These are phyloP conservation scores for Astreopora myriophthalma DNA, from an alignment of 64 coral and sea anemone genomes.

Conservation along the genomic window DNA sequence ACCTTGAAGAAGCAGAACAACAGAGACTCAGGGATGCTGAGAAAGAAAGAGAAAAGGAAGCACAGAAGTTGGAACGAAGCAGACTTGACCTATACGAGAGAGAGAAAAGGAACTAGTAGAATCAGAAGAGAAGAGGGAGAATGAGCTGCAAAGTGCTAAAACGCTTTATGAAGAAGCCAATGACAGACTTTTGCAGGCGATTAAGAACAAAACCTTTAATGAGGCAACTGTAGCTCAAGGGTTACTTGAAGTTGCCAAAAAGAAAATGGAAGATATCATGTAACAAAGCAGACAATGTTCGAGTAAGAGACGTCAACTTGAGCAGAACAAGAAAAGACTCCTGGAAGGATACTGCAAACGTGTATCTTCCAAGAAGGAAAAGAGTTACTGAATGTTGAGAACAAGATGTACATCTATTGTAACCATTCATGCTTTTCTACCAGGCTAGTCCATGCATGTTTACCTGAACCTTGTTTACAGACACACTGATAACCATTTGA, in stretches of 20 bases:
- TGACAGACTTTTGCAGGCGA: constrained; percentile 40
- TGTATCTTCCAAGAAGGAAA: too few species aligned
- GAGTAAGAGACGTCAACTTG: too few species aligned
- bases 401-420: too few species aligned
- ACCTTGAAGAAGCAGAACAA: constrained; percentile 47
- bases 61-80: constrained; percentile 42
- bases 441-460: too few species aligned
- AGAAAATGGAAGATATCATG: too few species aligned
- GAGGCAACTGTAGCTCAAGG: constrained; percentile 30
- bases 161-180: constrained; percentile 64
- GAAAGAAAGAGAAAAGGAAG: constrained; percentile 26
- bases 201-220: constrained; percentile 52
- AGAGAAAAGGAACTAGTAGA: constrained; percentile 43
- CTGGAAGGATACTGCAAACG: too few species aligned
- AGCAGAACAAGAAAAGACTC: too few species aligned
- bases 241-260: constrained; percentile 14
- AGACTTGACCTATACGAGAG: constrained; percentile 19
- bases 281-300: too few species aligned
- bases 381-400: too few species aligned
- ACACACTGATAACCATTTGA: too few species aligned
- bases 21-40: constrained; percentile 15
- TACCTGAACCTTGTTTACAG: too few species aligned
- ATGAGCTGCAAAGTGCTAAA: constrained; percentile 49
- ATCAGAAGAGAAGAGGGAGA: constrained; percentile 51
- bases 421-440: too few species aligned